Conservation (phyloP, 2,797 vertebrate genomes). For the Tarsius wallacei region DNA sequence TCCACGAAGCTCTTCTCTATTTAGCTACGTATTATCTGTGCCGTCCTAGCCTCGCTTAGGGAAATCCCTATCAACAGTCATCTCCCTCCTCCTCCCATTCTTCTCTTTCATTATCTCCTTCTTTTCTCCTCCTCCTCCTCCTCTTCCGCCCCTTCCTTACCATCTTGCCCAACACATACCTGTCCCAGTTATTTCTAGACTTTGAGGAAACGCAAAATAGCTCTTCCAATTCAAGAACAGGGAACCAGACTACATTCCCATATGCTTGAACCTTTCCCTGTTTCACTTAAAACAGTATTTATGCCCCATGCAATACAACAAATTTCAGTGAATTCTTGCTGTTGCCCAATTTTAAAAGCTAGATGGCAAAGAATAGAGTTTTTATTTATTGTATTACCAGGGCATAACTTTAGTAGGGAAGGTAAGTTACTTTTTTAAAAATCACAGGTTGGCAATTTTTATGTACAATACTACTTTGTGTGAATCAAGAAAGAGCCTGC, state of each 20-base stretch:
- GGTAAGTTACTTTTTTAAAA: neutral
- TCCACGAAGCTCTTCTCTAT: neutral
- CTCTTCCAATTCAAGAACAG: neutral
- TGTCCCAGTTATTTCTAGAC: neutral
- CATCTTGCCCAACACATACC: neutral
- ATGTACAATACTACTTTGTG: slow-evolving; percentile 22
- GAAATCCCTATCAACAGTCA: neutral
- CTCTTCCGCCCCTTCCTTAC: neutral
- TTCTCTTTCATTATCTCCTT: neutral
- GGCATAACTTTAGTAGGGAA: neutral
- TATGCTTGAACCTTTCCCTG: neutral
- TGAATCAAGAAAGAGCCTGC: slow-evolving; percentile 18
- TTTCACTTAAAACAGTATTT: neutral
- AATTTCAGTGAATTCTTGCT: neutral
- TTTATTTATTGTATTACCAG: slow-evolving; percentile 23
- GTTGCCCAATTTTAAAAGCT: slow-evolving; percentile 55
- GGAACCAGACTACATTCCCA: neutral
- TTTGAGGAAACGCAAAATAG: neutral
- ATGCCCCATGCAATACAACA: neutral
- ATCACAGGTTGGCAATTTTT: neutral
- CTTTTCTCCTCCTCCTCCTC: neutral
- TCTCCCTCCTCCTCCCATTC: too few relatives aligned
- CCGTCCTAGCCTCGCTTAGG: neutral
- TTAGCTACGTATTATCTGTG: neutral
- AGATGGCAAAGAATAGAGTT: neutral